Conservation (phyloP, 2,888 invertebrate species). For the Periphyllus acericola region DNA sequence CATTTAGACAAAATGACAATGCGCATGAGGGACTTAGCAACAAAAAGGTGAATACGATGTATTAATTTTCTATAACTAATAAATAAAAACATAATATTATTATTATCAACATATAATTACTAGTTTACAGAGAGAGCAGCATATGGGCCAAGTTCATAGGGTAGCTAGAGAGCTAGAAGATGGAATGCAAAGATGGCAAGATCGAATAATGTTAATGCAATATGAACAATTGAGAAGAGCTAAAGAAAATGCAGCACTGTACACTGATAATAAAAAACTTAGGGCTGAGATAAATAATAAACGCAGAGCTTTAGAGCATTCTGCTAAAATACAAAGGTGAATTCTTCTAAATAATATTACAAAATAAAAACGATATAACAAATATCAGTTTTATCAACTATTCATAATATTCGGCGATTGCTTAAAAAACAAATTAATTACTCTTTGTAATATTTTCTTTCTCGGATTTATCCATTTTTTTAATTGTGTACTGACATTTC, state of each 20-base stretch:
- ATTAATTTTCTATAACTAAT: conserved; percentile 55
- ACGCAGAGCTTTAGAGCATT: conserved; percentile 65
- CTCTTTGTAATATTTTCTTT: not conserved
- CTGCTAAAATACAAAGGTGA: conserved; percentile 66
- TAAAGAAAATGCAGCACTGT: conserved; percentile 66
- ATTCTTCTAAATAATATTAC: conserved; percentile 2
- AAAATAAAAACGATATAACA: not conserved
- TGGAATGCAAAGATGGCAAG: conserved; percentile 68
- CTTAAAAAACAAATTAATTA: not conserved
- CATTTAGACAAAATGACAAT: conserved; percentile 61
- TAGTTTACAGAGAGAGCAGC: conserved; percentile 65
- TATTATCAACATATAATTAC: not conserved
- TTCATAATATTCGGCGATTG: not conserved
- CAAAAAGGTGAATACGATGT: conserved; percentile 44
- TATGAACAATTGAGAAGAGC: conserved; percentile 66
- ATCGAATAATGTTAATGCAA: conserved; percentile 67
- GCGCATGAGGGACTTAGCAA: conserved; percentile 51
- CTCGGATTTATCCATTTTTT: too few species aligned
- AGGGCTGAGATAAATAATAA: conserved; percentile 65
- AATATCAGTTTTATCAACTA: not conserved
- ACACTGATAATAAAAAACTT: conserved; percentile 65
- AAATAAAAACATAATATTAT: not conserved
- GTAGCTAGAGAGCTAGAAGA: conserved; percentile 67
- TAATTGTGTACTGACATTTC: too few species aligned
- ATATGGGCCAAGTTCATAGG: conserved; percentile 66